These are phyloP conservation scores for Bembecia ichneumoniformis DNA, from an alignment of 2,888 invertebrate genomes.

Conservation along the genomic window DNA sequence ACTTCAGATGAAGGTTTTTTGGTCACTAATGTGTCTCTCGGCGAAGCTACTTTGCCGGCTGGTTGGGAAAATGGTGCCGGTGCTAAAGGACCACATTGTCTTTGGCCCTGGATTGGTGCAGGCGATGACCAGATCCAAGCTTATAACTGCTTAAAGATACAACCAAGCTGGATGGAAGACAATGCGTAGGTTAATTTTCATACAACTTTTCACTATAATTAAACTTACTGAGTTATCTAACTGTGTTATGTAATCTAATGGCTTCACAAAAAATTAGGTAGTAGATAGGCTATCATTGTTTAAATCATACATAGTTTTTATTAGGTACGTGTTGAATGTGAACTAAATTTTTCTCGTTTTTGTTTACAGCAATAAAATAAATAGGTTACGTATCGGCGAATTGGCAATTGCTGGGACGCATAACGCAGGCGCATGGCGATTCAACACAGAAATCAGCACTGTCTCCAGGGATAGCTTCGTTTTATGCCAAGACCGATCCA, in stretches of 20 bases:
- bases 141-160: slow-evolving; percentile 81
- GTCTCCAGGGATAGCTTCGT: slow-evolving; percentile 51
- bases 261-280: too few relatives aligned
- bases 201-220: too few relatives aligned
- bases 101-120: slow-evolving; percentile 81
- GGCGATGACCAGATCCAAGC: slow-evolving; percentile 73
- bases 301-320: neutral
- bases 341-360: neutral
- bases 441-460: slow-evolving; percentile 60
- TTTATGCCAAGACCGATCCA: slow-evolving; percentile 79
- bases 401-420: slow-evolving; percentile 67
- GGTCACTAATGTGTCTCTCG: slow-evolving; percentile 67
- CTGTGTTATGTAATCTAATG: too few relatives aligned
- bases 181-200: slow-evolving; percentile 34
- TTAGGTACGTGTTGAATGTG: neutral
- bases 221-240: too few relatives aligned
- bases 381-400: slow-evolving; percentile 52
- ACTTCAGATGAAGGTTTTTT: slow-evolving; percentile 54
- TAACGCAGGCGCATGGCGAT: slow-evolving; percentile 70
- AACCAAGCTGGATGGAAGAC: slow-evolving; percentile 90
- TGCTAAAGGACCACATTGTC: slow-evolving; percentile 62
- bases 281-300: neutral
- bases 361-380: slow-evolving; percentile 41
- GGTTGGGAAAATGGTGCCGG: slow-evolving; percentile 70
- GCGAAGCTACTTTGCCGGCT: slow-evolving; percentile 68